Evolutionary conservation across 2,113 vertebrate species (phyloP), one percentile per base, ranked within the genome.

Genomic region (Cryptoleucopteryx plumbea): DNA sequence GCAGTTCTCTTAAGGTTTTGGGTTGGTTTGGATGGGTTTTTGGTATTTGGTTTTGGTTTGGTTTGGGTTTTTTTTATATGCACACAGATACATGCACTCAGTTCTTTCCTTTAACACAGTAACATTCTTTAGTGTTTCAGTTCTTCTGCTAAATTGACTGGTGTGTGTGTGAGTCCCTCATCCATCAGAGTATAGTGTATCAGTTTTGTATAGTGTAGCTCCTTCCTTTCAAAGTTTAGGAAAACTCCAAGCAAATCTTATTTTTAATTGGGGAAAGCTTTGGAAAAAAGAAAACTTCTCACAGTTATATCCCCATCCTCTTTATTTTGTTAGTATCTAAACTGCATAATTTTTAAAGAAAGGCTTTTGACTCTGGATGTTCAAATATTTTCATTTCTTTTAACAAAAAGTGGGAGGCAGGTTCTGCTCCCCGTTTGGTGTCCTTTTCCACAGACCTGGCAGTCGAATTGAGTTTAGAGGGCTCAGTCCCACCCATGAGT

Each of bases 11-110:
- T 2, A 31, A 55, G 18, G 12, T 38, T 17, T 15, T 19, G 9
- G 18, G 4, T 53, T 53, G 15, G 4, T 40, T 52, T 52, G 26
- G 26, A 27, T 52, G 50, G 25, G 26, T 10, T 52, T 52, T 52
- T 26, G 50, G 50, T 52, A 14, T 52, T 52, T 52, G 50, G 4
- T 50, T 26, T 50, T 50, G 47, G 47, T 48, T 50, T 22, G 22
- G 48, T 19, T 2, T 10, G 48, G 5, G 1, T 9, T 36, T 13
- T n/a, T 52, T 29, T 70, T 6, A 8, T 40, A 10, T 0, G 0
- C 11, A 29, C 11, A 16, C 26, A 79, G 61, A 43, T 12, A 52
- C 6, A 5, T 13, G 31, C 32, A 22, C 38, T 45, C 25, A 12
- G 2, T 31, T 56, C n/a, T 77, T 16, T 83, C 50, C 38, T 45